These are phyloP conservation scores for Drosophila yooni DNA, from an alignment of 2,888 invertebrate genomes.

Conservation along the genomic window DNA sequence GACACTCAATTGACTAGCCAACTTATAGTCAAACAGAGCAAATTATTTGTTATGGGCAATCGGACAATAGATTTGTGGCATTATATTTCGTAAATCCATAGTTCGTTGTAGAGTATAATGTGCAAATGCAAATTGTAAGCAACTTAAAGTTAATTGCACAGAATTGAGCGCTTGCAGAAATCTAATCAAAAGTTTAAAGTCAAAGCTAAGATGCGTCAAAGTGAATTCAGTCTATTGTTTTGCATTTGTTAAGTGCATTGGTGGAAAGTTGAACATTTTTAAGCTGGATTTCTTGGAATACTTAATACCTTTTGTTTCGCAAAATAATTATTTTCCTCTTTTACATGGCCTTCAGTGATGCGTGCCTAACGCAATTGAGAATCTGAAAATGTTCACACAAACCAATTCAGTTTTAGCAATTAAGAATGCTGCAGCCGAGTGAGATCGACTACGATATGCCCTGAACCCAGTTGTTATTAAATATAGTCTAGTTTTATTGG, in stretches of 20 bases:
- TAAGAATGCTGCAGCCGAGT: no score
- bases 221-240: not conserved
- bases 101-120: not conserved
- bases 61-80: constrained; percentile 12
- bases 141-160: not conserved
- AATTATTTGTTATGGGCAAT: constrained; percentile 55
- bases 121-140: not conserved
- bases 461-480: no score
- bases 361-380: not conserved
- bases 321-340: not conserved
- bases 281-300: not conserved
- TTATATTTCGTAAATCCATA: not conserved
- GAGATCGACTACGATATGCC: no score
- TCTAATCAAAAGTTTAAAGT: constrained; percentile 2
- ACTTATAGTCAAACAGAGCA: constrained; percentile 18
- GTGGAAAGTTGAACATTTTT: not conserved
- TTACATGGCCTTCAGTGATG: not conserved
- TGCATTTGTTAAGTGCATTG: not conserved
- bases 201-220: not conserved
- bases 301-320: not conserved
- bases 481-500: no score
- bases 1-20: constrained; percentile 34
- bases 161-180: not conserved
- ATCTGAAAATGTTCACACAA: not conserved
- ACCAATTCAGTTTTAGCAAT: not conserved